Base-by-base conservation (phyloP, 30 jellyfish, hydroid and myxozoan genomes). In the Pelagia noctiluca region DNA sequence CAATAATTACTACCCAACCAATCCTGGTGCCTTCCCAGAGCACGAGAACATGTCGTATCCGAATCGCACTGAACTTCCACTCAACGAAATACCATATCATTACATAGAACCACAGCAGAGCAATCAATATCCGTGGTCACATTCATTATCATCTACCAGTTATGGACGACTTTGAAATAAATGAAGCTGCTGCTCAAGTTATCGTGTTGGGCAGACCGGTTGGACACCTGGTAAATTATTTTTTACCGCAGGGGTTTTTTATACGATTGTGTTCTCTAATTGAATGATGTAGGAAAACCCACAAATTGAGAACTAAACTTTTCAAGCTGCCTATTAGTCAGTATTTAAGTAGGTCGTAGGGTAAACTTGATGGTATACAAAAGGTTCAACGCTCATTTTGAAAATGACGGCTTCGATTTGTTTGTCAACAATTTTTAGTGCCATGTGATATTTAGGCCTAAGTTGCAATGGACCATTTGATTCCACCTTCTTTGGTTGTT, bases 111-210 rank as follows among this genome's bases (percentile, higher is more conserved):
- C 62, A 63, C 92, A 82, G 34, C 92, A 82, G 49, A 82, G 80
- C 11, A 82, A 82, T 35, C 92, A 82, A 38, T 82, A 82, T 62
- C 22, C 92, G 16, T 82, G 92, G 92, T 80, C 76, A 13, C 92
- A 82, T 22, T 60, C 31, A 0, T 38, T 82, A 63, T 2, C 76
- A 1, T 37, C 85, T 4, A 65, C 76, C 3, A 46, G 65, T 48
- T 82, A 82, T 33, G 92, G 92, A 3, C 84, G 92, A 52, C 33
- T 64, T 2, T 81, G 54, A 74, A 36, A 21, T 10, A 22, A 22
- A 3, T n/a, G n/a, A n/a, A n/a, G n/a, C n/a, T n/a, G n/a, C n/a
- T n/a, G n/a, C n/a, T n/a, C n/a, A n/a, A n/a, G n/a, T n/a, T n/a
- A n/a, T n/a, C n/a, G n/a, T n/a, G n/a, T n/a, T n/a, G n/a, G n/a